Percentiles rank a stretch among this genome's conserved stretches.
Conservation (phyloP, 2,888 invertebrate species). For the Andricus curvator region DNA sequence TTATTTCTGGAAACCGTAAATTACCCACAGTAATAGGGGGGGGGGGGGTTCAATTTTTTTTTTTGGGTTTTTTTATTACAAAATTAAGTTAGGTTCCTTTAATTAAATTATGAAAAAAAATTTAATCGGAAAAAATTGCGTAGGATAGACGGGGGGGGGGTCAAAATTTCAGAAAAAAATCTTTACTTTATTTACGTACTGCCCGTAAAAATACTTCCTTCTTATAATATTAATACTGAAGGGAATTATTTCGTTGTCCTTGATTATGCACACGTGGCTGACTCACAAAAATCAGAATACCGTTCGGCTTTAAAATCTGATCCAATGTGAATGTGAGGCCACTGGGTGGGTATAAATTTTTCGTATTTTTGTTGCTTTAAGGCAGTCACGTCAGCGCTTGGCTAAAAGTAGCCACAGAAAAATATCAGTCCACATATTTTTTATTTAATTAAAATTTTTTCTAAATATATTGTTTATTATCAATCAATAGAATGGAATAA, state of each 20-base stretch:
- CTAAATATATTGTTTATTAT: not conserved
- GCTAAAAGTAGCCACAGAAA: not conserved
- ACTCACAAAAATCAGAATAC: constrained; percentile 25
- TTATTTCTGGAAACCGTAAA: too few relatives aligned
- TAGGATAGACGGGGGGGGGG: too few relatives aligned
- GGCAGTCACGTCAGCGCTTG: constrained; percentile 46
- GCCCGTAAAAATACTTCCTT: not conserved
- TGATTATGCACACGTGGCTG: constrained; percentile 21
- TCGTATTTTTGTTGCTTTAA: constrained; percentile 44
- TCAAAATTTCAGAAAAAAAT: too few relatives aligned
- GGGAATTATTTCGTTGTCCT: constrained; percentile 8
- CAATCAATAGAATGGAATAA: not conserved
- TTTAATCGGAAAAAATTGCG: too few relatives aligned
- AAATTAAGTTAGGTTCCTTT: too few relatives aligned
- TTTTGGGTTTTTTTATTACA: fast-evolving
- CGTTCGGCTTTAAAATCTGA: constrained; percentile 25
- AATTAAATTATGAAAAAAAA: too few relatives aligned
- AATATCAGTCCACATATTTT: not conserved
- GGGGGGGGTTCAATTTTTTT: too few relatives aligned
- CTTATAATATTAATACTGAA: not conserved
- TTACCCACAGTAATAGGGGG: too few relatives aligned
- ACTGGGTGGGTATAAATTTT: constrained; percentile 52
- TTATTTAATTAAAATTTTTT: not conserved
- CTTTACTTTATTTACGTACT: too few relatives aligned
- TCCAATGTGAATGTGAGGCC: constrained; percentile 46